Base-by-base conservation (phyloP, 2,888 invertebrate species). In the Tipula confusa region DNA sequence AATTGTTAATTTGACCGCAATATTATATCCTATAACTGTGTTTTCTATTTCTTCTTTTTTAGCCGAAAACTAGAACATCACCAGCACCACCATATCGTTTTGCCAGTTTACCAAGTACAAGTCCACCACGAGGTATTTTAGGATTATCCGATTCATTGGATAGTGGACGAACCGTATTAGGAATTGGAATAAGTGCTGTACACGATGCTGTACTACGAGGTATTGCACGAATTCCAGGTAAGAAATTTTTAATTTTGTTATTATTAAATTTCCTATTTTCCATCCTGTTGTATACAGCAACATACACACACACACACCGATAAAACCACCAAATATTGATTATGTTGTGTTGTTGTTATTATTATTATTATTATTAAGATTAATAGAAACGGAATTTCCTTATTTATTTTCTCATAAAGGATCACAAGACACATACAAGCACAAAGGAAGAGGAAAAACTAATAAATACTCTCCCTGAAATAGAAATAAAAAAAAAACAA, bases 101-200 rank as follows among this genome's bases (percentile, higher is more conserved):
- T 86, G 89, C 89, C 64, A 90, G 90, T 87, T 87, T 90, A 86
- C 90, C 90, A 82, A 89, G 89, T 84, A 88, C 89, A 83, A 89
- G 88, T 18, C 86, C 85, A 48, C 87, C 85, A 85, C 87, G 83
- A 84, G 85, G 84, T 85, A 85, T 83, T 84, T 83, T 83, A 81
- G 83, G 84, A 64, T 79, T 64, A 29, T 36, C 79, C 24, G 88
- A 88, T 82, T 89, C 88, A 85, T 89, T 88, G 85, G 89, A 88
- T 85, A 88, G 88, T 11, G 84, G 85, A 7, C 87, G 89, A n/a
- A 89, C 89, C 86, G 87, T 87, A 36, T 86, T 90, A 82, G 90
- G 90, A 84, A 89, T 90, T 83, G 89, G 89, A 85, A 90, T 90
- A 83, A 90, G 88, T 85, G 90, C 90, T 83, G 89, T 90, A 18